Evolutionary conservation across 2,888 invertebrate species (phyloP), one percentile per base, ranked within the genome.

Genomic region (Cephus spinipes): DNA sequence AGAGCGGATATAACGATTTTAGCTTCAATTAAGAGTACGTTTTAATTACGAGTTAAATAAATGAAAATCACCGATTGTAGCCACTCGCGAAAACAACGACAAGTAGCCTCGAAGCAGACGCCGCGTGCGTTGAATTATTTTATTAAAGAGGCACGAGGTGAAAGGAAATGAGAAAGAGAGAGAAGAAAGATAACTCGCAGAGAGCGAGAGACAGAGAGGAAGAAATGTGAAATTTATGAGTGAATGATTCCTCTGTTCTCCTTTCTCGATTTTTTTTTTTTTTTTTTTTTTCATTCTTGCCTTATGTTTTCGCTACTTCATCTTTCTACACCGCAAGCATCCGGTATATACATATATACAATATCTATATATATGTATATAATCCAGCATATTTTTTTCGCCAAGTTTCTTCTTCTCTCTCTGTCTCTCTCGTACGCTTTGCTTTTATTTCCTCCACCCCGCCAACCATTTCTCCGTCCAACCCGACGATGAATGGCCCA

Each of bases 401-500:
- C 23, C 9, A 2, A 9, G 55, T 23, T 9, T 55, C 40, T 40
- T 40, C 23, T 23, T 23, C 9, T 9, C 23, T 0, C 55, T 23
- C 9, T 55, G 23, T 55, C 55, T 23, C 55, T 1, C 55, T 55
- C 55, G 0, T 23, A 9, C 23, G 6, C 1, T 55, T 55, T 23
- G 6, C 55, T 55, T 55, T 55, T 55, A 55, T 23, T 55, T 23
- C 23, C 9, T 55, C 9, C 2, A 0, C 55, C 55, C 2, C 23
- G 0, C 12, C 15, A 4, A 3, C 40, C 40, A 40, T 40, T 23
- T 23, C 23, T 55, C 9, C 55, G 55, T 55, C 55, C 9, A 55
- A 23, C 55, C 9, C 55, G 23, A 23, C 55, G 32, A 75, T 75
- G 75, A 75, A 75, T 75, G 75, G 31, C 33, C 69, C 68, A 69